These are phyloP conservation scores for Isichthys henryi DNA, from an alignment of 2,113 vertebrate genomes.

Conservation along the genomic window DNA sequence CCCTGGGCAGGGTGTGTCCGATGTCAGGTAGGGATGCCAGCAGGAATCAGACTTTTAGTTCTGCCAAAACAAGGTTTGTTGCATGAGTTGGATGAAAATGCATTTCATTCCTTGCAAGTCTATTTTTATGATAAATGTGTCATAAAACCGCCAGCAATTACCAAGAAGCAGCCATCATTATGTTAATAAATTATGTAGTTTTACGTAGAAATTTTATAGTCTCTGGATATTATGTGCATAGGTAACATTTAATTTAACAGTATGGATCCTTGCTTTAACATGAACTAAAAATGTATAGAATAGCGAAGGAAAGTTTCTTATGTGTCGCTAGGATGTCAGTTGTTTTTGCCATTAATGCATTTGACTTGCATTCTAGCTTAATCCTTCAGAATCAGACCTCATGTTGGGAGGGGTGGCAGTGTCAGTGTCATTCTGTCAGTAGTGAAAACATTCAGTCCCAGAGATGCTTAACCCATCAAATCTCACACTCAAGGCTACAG, in stretches of 20 bases:
- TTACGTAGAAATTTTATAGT: neutral
- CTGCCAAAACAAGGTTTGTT: constrained; percentile 54
- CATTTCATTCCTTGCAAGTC: constrained; percentile 27
- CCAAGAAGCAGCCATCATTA: constrained; percentile 6
- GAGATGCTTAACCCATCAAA: constrained; percentile 79
- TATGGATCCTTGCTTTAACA: neutral
- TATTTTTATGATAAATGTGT: neutral
- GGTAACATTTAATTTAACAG: neutral
- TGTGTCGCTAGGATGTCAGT: constrained; percentile 73
- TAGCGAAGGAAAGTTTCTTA: constrained; percentile 60
- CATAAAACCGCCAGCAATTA: neutral
- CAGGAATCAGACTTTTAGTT: constrained; percentile 69
- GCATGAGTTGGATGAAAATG: constrained; percentile 55
- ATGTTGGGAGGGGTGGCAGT: constrained; percentile 80
- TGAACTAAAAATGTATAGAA: constrained; percentile 8
- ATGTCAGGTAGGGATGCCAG: constrained; percentile 52
- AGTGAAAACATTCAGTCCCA: constrained; percentile 81
- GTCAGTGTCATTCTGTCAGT: constrained; percentile 72
- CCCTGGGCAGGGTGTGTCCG: constrained; percentile 61
- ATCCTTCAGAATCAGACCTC: constrained; percentile 77
- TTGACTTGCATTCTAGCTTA: constrained; percentile 84
- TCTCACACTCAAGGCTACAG: constrained; percentile 72
- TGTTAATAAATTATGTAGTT: neutral
- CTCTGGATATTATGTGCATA: neutral
- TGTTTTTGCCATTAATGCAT: constrained; percentile 84